Conservation (phyloP, 2,797 vertebrate species). For the Telmatherina bonti region DNA sequence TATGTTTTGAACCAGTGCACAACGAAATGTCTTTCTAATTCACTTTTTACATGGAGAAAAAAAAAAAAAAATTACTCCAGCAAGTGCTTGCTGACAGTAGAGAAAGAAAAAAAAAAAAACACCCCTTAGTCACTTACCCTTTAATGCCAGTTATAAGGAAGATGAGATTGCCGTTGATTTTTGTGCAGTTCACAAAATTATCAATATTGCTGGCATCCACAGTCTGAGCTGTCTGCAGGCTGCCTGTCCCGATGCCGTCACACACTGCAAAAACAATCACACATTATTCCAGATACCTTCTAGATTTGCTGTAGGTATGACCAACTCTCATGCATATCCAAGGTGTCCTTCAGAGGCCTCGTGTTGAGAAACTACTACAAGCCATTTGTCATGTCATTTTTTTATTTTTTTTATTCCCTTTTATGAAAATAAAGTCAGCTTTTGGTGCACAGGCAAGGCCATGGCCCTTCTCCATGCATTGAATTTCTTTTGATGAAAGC, state of each 20-base stretch:
- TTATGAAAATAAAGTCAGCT: slow-evolving; percentile 40
- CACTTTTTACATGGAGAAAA: background rate
- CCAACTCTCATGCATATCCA: background rate
- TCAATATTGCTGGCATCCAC: slow-evolving; percentile 98
- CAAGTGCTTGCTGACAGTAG: too few relatives aligned
- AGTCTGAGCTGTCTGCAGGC: slow-evolving; percentile 90
- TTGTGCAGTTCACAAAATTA: slow-evolving; percentile 97
- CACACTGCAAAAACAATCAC: slow-evolving; percentile 84
- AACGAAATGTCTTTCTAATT: background rate
- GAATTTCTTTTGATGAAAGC: slow-evolving; percentile 67
- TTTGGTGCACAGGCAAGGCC: slow-evolving; percentile 47
- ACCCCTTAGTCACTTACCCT: slow-evolving; percentile 83
- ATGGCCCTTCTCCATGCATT: slow-evolving; percentile 47
- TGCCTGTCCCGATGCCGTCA: slow-evolving; percentile 95
- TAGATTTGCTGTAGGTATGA: background rate
- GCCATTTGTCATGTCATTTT: slow-evolving; percentile 47
- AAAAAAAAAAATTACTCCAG: background rate
- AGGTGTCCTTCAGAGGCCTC: slow-evolving; percentile 30
- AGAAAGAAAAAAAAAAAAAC: background rate
- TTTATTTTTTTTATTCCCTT: slow-evolving; percentile 28
- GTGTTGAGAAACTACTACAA: slow-evolving; percentile 16
- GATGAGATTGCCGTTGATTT: slow-evolving; percentile 98
- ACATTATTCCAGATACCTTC: background rate
- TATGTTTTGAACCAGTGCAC: background rate
- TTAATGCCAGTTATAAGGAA: slow-evolving; percentile 98